phyloP scores from a whole-genome alignment of 2,113 vertebrate species.

The Apeltes quadracus region DNA sequence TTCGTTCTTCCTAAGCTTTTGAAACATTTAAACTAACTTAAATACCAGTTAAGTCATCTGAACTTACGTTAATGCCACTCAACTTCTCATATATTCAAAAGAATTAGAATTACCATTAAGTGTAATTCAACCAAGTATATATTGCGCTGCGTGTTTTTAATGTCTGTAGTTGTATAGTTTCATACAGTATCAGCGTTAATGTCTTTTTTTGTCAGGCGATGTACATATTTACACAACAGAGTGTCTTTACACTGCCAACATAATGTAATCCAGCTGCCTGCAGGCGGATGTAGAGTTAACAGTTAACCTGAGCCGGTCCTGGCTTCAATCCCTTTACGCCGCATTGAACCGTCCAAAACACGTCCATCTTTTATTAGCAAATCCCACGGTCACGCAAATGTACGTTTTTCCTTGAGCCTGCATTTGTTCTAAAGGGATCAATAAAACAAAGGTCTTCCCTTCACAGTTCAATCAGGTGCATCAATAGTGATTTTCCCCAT shows the following conservation, averaged over 20 bases:
- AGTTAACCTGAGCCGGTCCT: constrained; percentile 5
- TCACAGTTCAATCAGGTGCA: too few relatives aligned
- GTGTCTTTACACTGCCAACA: constrained; percentile 19
- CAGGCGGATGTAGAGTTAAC: neutral
- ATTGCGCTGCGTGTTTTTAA: neutral
- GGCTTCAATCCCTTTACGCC: neutral
- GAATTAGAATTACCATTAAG: neutral
- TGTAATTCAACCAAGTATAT: neutral
- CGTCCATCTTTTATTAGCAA: too few relatives aligned
- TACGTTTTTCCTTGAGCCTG: too few relatives aligned
- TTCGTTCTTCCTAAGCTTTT: neutral
- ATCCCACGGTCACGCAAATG: too few relatives aligned
- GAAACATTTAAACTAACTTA: neutral
- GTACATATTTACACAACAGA: neutral
- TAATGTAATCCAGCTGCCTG: constrained; percentile 12
- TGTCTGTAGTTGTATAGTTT: constrained; percentile 4
- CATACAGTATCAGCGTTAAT: neutral
- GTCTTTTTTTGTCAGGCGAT: neutral
- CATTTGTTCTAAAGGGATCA: too few relatives aligned
- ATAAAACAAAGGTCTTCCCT: too few relatives aligned
- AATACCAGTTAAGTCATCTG: neutral
- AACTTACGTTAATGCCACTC: neutral
- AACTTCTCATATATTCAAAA: neutral
- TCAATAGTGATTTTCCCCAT: too few relatives aligned
- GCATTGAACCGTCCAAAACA: neutral